Base-by-base conservation (phyloP, 2,888 invertebrate genomes). In the Andrena minutula region DNA sequence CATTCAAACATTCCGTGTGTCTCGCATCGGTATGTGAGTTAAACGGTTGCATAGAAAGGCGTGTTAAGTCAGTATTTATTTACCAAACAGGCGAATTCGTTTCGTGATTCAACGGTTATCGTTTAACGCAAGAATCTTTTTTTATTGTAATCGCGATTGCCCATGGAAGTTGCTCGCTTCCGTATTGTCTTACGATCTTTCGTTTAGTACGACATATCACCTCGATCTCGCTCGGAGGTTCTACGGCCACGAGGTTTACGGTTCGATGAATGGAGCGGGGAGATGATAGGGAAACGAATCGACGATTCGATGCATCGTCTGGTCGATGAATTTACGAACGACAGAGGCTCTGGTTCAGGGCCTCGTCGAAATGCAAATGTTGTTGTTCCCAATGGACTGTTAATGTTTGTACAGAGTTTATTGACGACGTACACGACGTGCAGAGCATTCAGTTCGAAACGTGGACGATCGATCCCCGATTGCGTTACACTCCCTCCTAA, bases 381-480 rank as follows among this genome's bases (percentile, higher is more conserved):
- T 89, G 91, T 92, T 91, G 89, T 91, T 81, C 90, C 86, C 87
- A 87, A 89, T 88, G 89, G 87, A 91, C 91, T 92, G 92, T 92
- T 92, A 89, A 92, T 89, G 90, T 92, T 92, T 92, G 89, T 92
- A 92, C 91, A 92, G 91, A 92, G 92, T 92, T 92, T 92, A 92
- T 92, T 89, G 89, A 89, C 88, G 68, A 85, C 86, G 86, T 86
- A 87, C 80, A 77, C 75, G 72, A 83, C 56, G 74, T 58, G 79
- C 82, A 84, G 75, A 79, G 78, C 71, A 72, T 75, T 69, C 68
- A 72, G 32, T 72, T 83, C 77, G 68, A 84, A 68, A 78, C 72
- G 72, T 61, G 58, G 49, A 73, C 71, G 74, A 83, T 68, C 64
- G 74, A 49, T 69, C 20, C 41, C 53, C 32, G 10, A 56, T 72